Conservation (phyloP, 2,888 invertebrate genomes). For the Lapara coniferarum region DNA sequence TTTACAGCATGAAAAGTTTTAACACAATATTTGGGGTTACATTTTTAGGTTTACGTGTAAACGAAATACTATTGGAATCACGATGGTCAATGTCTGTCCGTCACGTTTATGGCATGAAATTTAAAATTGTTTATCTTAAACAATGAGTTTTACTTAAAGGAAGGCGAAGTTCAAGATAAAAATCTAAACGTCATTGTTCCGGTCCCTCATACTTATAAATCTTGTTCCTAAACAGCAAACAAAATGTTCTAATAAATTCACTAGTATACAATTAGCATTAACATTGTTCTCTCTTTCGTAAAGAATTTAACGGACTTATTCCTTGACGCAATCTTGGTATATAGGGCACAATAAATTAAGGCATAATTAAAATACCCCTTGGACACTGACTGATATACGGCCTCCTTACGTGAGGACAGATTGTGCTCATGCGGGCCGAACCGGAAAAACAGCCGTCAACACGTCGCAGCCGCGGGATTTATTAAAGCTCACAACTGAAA, state of each 20-base stretch:
- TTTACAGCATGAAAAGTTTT: no score
- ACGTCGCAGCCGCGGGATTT: constrained; percentile 50
- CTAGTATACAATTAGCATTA: not conserved
- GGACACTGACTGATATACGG: constrained; percentile 80
- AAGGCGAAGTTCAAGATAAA: no score
- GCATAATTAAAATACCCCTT: constrained; percentile 72
- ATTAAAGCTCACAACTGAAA: constrained; percentile 33
- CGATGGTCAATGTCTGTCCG: no score
- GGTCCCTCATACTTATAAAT: no score
- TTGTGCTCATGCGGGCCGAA: constrained; percentile 54
- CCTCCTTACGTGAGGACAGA: constrained; percentile 60
- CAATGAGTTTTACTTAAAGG: no score
- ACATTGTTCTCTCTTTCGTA: not conserved
- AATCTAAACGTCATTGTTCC: no score
- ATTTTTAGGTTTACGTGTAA: no score
- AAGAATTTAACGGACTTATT: constrained; percentile 12
- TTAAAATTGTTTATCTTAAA: no score
- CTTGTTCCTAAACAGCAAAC: not conserved
- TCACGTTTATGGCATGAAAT: no score
- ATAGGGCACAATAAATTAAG: constrained; percentile 68
- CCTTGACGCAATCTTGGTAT: constrained; percentile 36
- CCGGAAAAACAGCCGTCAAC: constrained; percentile 55
- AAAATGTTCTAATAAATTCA: not conserved
- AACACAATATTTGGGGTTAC: no score
- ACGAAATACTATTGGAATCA: no score